Percentiles rank a stretch among this genome's conserved stretches.
These are phyloP conservation scores for Hypomesus transpacificus DNA, from an alignment of 2,113 vertebrate genomes.

Conservation along the genomic window DNA sequence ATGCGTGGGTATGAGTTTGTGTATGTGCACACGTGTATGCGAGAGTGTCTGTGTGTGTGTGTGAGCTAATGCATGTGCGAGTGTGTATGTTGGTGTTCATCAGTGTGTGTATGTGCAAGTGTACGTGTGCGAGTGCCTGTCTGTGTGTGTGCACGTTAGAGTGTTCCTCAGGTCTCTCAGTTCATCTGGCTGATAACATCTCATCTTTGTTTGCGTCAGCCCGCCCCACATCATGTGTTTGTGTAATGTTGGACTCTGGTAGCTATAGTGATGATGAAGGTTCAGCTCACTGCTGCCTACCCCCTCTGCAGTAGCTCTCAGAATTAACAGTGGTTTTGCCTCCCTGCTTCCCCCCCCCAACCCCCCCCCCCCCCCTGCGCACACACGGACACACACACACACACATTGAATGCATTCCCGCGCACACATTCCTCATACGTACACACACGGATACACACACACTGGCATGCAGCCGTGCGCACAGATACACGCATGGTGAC, in stretches of 20 bases:
- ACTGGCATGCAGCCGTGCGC: background rate
- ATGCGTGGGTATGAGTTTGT: too few species aligned
- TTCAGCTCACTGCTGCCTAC: background rate
- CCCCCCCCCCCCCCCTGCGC: slow-evolving; percentile 7
- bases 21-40: too few species aligned
- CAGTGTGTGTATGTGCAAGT: too few species aligned
- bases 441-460: background rate
- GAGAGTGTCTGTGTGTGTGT: too few species aligned
- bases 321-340: slow-evolving; percentile 45
- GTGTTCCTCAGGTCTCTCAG: too few species aligned
- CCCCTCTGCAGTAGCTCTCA: background rate
- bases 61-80: too few species aligned
- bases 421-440: slow-evolving; percentile 40
- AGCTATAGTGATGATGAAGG: too few species aligned
- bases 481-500: background rate
- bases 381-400: background rate
- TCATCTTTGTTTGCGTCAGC: too few species aligned
- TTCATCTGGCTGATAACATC: too few species aligned
- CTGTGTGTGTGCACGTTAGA: too few species aligned
- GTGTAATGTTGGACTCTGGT: background rate
- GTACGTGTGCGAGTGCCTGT: too few species aligned
- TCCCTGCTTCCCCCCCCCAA: slow-evolving; percentile 48
- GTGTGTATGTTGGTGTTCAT: too few species aligned
- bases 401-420: slow-evolving; percentile 14
- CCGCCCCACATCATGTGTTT: background rate